phyloP scores from a whole-genome alignment of 2,888 invertebrate genomes.

The Andrena trimmerana region DNA sequence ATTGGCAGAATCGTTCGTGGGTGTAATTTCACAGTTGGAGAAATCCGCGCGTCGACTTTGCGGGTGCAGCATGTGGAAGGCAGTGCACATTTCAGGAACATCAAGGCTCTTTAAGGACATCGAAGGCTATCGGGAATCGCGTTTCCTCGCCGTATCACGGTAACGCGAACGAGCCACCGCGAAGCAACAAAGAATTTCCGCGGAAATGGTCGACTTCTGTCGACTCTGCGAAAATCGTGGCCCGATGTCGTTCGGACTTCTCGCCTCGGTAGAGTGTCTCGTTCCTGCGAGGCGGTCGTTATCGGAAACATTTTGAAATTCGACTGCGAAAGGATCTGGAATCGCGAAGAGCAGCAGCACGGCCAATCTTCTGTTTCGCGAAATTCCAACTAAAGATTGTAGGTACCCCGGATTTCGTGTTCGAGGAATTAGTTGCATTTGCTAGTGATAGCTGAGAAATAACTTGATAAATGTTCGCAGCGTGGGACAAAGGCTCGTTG shows the following conservation, averaged over 20 bases:
- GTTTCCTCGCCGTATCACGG: constrained; percentile 6
- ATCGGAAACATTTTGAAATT: constrained; percentile 15
- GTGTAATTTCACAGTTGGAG: background rate
- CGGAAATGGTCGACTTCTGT: background rate
- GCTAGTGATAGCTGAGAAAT: background rate
- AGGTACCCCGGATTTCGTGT: background rate
- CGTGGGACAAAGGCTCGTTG: background rate
- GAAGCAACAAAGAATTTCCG: constrained; percentile 5
- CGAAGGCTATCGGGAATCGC: constrained; percentile 22
- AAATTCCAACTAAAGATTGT: constrained; percentile 3
- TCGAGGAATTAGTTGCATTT: background rate
- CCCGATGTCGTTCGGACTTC: constrained; percentile 11
- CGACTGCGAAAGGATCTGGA: background rate
- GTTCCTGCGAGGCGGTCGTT: constrained; percentile 18
- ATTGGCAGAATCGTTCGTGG: background rate
- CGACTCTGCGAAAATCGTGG: constrained; percentile 24
- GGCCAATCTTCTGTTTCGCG: background rate
- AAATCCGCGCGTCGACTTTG: constrained; percentile 7
- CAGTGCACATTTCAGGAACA: background rate
- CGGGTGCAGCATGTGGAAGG: constrained; percentile 1
- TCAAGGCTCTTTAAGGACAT: constrained; percentile 11
- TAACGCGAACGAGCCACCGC: constrained; percentile 5
- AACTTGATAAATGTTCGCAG: background rate
- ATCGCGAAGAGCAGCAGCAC: background rate
- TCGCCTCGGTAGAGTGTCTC: background rate